Evolutionary conservation across 2,113 vertebrate species (phyloP).

Genomic region (Hippocampus comes): DNA sequence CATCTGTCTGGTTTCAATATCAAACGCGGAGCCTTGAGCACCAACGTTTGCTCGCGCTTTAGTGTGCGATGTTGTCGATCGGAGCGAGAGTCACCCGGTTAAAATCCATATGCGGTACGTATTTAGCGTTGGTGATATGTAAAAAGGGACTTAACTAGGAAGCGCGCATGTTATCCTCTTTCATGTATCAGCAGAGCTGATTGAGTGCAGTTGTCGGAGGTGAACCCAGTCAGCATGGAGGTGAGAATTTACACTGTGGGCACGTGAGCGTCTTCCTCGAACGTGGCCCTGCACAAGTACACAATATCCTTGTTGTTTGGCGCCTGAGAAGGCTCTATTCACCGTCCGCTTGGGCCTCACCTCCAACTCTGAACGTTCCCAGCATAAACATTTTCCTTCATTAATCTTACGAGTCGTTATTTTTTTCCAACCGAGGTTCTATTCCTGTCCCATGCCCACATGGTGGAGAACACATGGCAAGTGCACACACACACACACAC

Average conservation of each 20-base stretch:
- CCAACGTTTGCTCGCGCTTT: not conserved
- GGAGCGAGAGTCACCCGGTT: not conserved
- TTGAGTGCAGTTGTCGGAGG: constrained; percentile 40
- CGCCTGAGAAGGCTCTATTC: constrained; percentile 22
- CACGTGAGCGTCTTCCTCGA: constrained; percentile 21
- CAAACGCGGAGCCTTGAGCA: too few species aligned
- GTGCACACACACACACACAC: constrained; percentile 18
- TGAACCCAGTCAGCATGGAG: constrained; percentile 33
- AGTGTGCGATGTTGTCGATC: not conserved
- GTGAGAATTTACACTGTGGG: constrained; percentile 31
- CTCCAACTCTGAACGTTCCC: constrained; percentile 16
- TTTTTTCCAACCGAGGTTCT: constrained; percentile 34
- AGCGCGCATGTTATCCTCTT: constrained; percentile 27
- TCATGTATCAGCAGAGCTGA: constrained; percentile 37
- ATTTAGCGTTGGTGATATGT: constrained; percentile 33
- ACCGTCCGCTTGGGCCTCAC: constrained; percentile 17
- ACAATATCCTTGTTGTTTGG: constrained; percentile 32
- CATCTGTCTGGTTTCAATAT: too few species aligned
- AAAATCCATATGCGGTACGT: constrained; percentile 17
- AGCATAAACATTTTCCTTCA: constrained; percentile 29
- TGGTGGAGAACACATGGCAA: constrained; percentile 37
- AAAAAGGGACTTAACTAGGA: constrained; percentile 15
- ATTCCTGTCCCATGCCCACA: constrained; percentile 45
- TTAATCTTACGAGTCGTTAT: constrained; percentile 20
- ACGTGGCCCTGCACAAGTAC: constrained; percentile 19